Base-by-base conservation (phyloP, 2,888 invertebrate species). In the Andrena marginata region DNA sequence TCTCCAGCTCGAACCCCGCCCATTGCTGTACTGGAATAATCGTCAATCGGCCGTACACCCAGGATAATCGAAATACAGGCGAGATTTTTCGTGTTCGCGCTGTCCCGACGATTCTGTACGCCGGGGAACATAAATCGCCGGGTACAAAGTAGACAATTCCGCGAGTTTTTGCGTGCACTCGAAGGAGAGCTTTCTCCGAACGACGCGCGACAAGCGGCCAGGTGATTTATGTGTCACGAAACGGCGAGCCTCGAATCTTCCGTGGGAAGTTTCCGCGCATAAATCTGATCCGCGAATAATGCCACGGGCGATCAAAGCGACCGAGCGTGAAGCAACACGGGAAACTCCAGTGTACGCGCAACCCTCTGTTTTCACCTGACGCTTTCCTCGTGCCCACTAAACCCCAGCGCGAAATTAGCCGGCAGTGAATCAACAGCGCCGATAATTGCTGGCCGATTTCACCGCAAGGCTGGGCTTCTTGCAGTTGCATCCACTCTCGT, bases 181-280 rank as follows among this genome's bases (percentile, higher is more conserved):
- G 69, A 60, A 51, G 69, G 69, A 51, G 56, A 69, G 81, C 81
- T 81, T 81, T 79, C 81, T 74, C 81, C 69, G 69, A 59, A 63
- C 73, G 59, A 64, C 80, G 54, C 80, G 82, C 81, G 79, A 75
- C 80, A 75, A 72, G 68, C 73, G 62, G 62, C 60, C 3, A 42
- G 31, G 68, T 82, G 84, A 84, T 84, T 84, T 84, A 84, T 82
- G 72, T 29, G 59, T 84, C 82, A 71, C 71, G 84, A 82, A 33
- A 68, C 72, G 31, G 60, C 76, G 80, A 75, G 54, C 78, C 81
- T 82, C 67, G 84, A 75, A 82, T 84, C 84, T 72, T 82, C 56
- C 78, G 84, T 84, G 82, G 82, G 84, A 84, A 84, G 75, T 84
- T 78, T 75, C 75, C 82, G 75, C 54, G 84, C 82, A 84, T 82